Evolutionary conservation across 2,113 vertebrate species (phyloP), one percentile per base, ranked within the genome.

Genomic region (Oncorhynchus masou): DNA sequence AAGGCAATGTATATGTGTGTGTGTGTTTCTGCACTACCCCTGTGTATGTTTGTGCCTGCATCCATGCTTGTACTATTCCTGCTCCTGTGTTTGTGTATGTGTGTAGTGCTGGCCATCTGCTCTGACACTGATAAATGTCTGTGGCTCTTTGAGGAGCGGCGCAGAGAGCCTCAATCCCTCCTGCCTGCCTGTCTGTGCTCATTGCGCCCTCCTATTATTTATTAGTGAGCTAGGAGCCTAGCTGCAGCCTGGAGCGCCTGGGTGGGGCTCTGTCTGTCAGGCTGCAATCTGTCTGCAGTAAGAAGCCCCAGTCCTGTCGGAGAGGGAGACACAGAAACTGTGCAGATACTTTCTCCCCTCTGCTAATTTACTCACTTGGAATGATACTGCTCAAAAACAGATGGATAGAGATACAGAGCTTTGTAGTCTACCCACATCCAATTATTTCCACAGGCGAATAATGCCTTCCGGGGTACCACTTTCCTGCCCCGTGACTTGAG

Each of bases 121-220:
- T 25, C 29, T 87, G 88, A 91, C 90, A 85, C 83, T 92, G 91
- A 94, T 89, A 81, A 91, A 93, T 88, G 84, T 81, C 72, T n/a
- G 51, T 57, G 76, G 82, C 74, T 88, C 85, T 81, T 83, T 81
- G 75, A 88, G 83, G 49, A 76, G 81, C 48, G 49, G 75, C 74
- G 79, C 81, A 66, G 80, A 57, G 76, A 80, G 81, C 82, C 82
- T 81, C 84, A 66, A 60, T 81, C 84, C 83, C 86, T 84, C 84
- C 81, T 25, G 84, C 79, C 80, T 24, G 83, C 78, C 88, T 89
- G 89, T 86, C 84, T 83, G 74, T 80, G 79, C 85, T 82, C 76
- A 68, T 88, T 74, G 79, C 81, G 70, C 70, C 34, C 45, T 78
- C 64, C 87, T 87, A 85, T 92, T 88, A 88, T 92, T 89, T 90